Conservation (phyloP, 1,140 invertebrate genomes). For the Ceratina japonica region DNA sequence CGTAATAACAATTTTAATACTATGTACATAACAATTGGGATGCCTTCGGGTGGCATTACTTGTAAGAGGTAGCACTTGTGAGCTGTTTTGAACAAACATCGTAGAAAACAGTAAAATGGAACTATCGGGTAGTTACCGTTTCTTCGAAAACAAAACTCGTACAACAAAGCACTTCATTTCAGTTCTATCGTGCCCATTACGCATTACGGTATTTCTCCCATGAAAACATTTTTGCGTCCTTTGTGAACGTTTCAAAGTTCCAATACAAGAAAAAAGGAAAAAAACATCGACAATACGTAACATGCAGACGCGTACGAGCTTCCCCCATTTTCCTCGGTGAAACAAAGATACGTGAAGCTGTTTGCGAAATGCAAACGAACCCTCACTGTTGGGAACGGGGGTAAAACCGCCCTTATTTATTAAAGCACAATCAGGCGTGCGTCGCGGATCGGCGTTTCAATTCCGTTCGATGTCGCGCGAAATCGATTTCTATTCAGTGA, state of each 20-base stretch:
- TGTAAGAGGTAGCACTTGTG: no score
- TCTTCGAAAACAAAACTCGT: not conserved
- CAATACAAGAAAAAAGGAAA: not conserved
- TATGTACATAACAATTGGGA: no score
- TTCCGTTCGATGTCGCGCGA: not conserved
- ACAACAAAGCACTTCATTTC: no score
- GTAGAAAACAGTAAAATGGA: not conserved
- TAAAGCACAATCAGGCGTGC: conserved; percentile 5
- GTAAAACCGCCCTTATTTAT: conserved; percentile 1
- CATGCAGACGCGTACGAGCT: not conserved
- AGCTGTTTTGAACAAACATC: no score
- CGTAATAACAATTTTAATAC: no score
- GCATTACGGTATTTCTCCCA: not conserved
- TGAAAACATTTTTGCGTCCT: not conserved
- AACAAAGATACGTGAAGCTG: not conserved
- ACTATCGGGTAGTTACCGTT: not conserved
- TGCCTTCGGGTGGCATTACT: no score
- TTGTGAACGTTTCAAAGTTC: not conserved
- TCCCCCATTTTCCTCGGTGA: not conserved
- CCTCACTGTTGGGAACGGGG: not conserved
- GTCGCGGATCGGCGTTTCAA: conserved; percentile 1
- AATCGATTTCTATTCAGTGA: conserved; percentile 26
- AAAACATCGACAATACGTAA: not conserved
- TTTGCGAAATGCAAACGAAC: not conserved
- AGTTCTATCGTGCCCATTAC: not conserved